These are phyloP conservation scores for Lophius piscatorius DNA, from an alignment of 2,113 vertebrate genomes.

Conservation along the genomic window DNA sequence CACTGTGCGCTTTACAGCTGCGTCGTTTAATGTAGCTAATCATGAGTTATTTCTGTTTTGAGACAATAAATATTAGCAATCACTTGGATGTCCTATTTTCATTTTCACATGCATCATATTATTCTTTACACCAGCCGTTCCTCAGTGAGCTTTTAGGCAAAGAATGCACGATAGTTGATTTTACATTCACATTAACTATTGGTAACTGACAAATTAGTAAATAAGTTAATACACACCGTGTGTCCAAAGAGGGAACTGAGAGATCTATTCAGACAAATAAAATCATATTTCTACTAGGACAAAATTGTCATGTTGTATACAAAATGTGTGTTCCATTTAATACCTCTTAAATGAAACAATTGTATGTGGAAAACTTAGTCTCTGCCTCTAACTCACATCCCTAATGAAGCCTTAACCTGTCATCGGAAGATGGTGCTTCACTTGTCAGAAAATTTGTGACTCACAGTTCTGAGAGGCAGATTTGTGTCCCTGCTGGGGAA, in stretches of 20 bases:
- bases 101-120: neutral
- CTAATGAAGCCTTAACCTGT: neutral
- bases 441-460: too few species aligned
- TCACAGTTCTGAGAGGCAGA: too few species aligned
- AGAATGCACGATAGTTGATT: neutral
- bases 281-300: too few species aligned
- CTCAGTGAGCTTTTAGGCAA: neutral
- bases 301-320: too few species aligned
- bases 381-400: neutral
- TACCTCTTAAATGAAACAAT: neutral
- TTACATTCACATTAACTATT: neutral
- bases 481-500: too few species aligned
- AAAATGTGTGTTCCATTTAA: neutral
- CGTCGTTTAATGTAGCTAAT: neutral
- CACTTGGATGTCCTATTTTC: neutral
- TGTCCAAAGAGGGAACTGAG: neutral
- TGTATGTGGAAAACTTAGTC: too few species aligned
- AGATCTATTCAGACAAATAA: too few species aligned
- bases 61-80: conserved; percentile 4
- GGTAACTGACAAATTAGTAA: neutral
- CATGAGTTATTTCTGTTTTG: neutral
- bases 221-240: too few species aligned
- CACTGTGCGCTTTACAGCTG: neutral
- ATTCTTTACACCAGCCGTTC: neutral
- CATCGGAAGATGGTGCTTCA: too few species aligned